Base-by-base conservation (phyloP, 2,888 invertebrate genomes). In the Drosophila putrida region DNA sequence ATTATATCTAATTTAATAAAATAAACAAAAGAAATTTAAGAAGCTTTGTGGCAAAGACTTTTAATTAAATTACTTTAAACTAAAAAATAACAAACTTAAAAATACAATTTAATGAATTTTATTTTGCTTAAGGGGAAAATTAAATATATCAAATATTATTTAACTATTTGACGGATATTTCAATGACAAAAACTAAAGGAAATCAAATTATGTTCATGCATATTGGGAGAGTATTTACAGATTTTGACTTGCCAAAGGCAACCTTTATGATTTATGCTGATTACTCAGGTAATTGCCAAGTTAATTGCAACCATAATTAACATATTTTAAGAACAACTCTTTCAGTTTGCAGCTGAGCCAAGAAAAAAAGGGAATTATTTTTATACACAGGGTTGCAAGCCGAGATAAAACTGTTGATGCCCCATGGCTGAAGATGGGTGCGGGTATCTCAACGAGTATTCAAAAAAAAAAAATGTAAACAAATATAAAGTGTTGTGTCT, bases 381-480 rank as follows among this genome's bases (percentile, higher is more conserved):
- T 20, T 31, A 53, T 25, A 31, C 4, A 6, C 1, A 4, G n/a
- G 31, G 15, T 35, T 41, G 41, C 41, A 33, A 51, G 9, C 27
- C 39, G 25, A 57, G 41, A 41, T 38, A 44, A 36, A 44, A 39
- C 54, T 25, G 62, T 50, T 43, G 15, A 58, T 64, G 50, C 64
- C 50, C 44, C 10, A 36, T 27, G 41, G 27, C 39, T 3, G 4
- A 4, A 1, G 4, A 5, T 20, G 33, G 31, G 28, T 35, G 28
- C 55, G 71, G 55, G 58, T 65, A 71, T 60, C 15, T 20, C 50
- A 41, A 51, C 41, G 44, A 43, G 53, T 36, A 47, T 43, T 53
- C n/a, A n/a, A 65, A 75, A 75, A 64, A 54, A 63, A 64, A 75
- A 64, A 54, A 63, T 57, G 80, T 86, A 83, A 88, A 86, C 84